Evolutionary conservation across 2,888 invertebrate species (phyloP).

Genomic region (Nasonovia ribisnigri): DNA sequence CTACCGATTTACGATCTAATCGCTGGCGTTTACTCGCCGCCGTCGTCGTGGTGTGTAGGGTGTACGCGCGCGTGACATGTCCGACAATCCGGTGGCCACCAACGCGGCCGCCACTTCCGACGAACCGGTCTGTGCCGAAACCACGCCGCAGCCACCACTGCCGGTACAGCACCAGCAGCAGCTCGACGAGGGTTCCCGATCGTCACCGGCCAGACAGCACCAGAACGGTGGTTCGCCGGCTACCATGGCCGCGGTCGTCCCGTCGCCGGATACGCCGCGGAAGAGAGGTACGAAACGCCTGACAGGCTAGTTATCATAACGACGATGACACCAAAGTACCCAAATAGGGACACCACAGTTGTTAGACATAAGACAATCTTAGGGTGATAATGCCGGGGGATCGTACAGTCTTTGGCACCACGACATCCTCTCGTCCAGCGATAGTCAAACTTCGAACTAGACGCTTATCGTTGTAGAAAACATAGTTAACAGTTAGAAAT

Average conservation of each 20-base stretch:
- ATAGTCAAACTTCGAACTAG: neutral
- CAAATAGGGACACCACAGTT: neutral
- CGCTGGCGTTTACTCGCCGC: neutral
- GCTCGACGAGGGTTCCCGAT: neutral
- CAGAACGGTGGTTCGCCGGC: constrained; percentile 58
- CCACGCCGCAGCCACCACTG: neutral
- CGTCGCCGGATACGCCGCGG: constrained; percentile 52
- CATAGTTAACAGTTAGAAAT: neutral
- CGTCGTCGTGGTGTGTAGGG: neutral
- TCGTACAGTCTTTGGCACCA: neutral
- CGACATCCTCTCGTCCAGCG: neutral
- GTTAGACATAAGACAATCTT: neutral
- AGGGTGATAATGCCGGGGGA: neutral
- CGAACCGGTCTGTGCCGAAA: neutral
- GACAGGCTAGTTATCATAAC: neutral
- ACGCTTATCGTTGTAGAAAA: neutral
- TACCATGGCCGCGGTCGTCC: constrained; percentile 28
- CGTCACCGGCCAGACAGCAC: constrained; percentile 44
- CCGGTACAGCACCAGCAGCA: constrained; percentile 24
- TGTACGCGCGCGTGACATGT: constrained; percentile 33
- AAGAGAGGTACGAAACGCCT: constrained; percentile 41
- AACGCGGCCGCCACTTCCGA: neutral
- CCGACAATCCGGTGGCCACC: constrained; percentile 30
- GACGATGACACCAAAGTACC: neutral
- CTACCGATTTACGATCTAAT: neutral